Conservation (phyloP, 2,888 invertebrate species). For the Laothoe populi region DNA sequence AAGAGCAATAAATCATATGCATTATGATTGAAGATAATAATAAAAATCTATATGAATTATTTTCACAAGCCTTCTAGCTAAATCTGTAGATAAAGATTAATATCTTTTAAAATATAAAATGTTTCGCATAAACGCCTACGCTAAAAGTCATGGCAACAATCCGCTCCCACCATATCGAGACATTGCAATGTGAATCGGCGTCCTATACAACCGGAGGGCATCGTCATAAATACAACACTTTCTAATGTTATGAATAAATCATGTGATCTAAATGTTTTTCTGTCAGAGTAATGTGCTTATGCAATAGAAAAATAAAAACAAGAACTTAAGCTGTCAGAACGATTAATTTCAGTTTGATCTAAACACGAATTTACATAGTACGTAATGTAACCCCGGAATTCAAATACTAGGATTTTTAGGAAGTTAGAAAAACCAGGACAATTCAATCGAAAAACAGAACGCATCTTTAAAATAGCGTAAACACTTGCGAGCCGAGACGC, state of each 20-base stretch:
- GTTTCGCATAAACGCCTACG: constrained; percentile 4
- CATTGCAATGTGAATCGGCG: constrained; percentile 2
- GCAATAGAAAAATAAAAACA: background rate
- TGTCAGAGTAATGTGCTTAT: constrained; percentile 1
- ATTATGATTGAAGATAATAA: no score
- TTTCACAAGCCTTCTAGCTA: background rate
- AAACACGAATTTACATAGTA: background rate
- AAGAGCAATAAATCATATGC: no score
- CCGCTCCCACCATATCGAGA: background rate
- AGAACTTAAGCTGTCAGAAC: background rate
- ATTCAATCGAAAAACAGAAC: no score
- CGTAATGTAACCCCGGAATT: background rate
- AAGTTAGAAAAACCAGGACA: no score
- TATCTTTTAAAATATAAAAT: no score
- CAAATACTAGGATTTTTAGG: no score
- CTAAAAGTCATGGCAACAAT: background rate
- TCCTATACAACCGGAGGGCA: constrained; percentile 17
- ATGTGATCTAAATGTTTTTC: constrained; percentile 29
- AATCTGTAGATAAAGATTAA: background rate
- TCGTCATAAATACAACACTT: constrained; percentile 29
- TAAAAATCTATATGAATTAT: background rate
- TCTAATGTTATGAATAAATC: constrained; percentile 39
- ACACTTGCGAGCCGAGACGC: no score
- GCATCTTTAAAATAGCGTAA: no score
- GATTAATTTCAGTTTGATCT: background rate